Percentiles rank a stretch among this genome's conserved stretches.
phyloP scores from a whole-genome alignment of 2,113 vertebrate species.

The Pseudorasbora parva region DNA sequence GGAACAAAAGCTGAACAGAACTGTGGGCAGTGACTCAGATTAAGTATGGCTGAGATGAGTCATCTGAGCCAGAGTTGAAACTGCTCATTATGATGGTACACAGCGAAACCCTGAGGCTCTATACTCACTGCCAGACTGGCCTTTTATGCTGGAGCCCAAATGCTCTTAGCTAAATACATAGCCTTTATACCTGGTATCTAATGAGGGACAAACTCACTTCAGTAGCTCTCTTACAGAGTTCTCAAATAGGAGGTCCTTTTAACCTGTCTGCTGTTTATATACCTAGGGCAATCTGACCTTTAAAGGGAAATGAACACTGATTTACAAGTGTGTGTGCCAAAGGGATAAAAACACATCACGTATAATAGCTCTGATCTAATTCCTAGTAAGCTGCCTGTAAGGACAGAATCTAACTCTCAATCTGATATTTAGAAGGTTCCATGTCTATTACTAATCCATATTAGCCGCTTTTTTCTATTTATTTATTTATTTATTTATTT shows the following conservation, averaged over 20 bases:
- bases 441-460: too few relatives aligned
- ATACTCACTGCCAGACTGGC: neutral
- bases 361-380: neutral
- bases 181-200: constrained; percentile 16
- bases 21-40: constrained; percentile 27
- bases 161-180: constrained; percentile 7
- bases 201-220: constrained; percentile 19
- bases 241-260: constrained; percentile 1
- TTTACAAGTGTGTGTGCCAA: neutral
- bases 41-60: constrained; percentile 50
- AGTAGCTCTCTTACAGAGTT: neutral
- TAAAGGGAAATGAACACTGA: constrained; percentile 21
- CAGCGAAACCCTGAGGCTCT: constrained; percentile 31
- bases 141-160: constrained; percentile 22
- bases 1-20: constrained; percentile 40
- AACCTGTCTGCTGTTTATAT: neutral
- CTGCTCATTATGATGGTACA: constrained; percentile 48
- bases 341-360: neutral
- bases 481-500: too few relatives aligned
- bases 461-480: too few relatives aligned
- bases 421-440: neutral
- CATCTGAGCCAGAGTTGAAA: constrained; percentile 36
- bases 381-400: neutral
- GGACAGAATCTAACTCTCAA: neutral
- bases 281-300: constrained; percentile 22